Evolutionary conservation across 2,113 vertebrate genomes (phyloP), one percentile per base, ranked within the genome.

Genomic region (Talpa occidentalis): DNA sequence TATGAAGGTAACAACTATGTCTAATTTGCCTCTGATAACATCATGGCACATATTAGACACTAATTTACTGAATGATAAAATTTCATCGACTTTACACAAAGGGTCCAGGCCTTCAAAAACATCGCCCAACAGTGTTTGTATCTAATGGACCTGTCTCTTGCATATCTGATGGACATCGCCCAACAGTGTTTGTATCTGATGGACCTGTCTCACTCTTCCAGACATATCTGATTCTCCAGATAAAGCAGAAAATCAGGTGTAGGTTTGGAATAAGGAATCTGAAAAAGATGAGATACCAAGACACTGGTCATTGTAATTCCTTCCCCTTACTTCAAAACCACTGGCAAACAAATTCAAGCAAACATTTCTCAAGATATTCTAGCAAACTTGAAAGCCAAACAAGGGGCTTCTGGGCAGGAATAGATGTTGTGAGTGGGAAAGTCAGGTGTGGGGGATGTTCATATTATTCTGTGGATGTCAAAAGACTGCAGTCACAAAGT

Each of bases 11-110:
- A 93, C 32, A 35, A 81, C 5, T 64, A 6, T 79, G 10, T 77
- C 81, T 92, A 80, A 42, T 88, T 77, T 93, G 62, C 49, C 80
- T 80, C 32, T 37, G 0, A 70, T 35, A 60, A 0, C 74, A 85
- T 70, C 12, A 6, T 69, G 42, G 74, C 30, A 94, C 30, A 59
- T 64, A 72, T 26, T 44, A 86, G 49, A 91, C 54, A 87, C 15
- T 83, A 69, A 77, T 80, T 84, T 92, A 78, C 72, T 87, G 9
- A 93, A 70, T 87, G 30, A 73, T 94, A 81, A 44, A 93, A 91
- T 88, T 91, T 94, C 88, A 26, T 37, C 60, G 73, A 83, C 60
- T 93, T 83, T 40, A 67, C 64, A 62, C 66, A 94, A 84, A 16
- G 37, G 62, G 74, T 49, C 40, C 11, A 69, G 19, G 16, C 24